These are phyloP conservation scores for Crax fasciolata DNA, from an alignment of 2,797 vertebrate genomes.

Conservation along the genomic window DNA sequence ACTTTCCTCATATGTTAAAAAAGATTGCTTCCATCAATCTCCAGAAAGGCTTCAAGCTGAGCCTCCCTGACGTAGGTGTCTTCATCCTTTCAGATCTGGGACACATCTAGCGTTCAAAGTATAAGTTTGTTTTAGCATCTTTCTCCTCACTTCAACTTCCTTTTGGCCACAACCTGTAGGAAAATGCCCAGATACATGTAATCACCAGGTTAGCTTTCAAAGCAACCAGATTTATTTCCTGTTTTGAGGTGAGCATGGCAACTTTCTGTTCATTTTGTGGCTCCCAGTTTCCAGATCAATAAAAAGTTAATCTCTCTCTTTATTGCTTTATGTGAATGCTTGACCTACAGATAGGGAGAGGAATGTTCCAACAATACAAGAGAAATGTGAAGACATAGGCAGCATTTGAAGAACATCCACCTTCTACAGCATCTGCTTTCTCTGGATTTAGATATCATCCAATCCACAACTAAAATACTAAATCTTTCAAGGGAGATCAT, in stretches of 20 bases:
- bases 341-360: background rate
- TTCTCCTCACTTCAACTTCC: background rate
- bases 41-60: background rate
- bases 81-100: background rate
- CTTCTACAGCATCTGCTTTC: background rate
- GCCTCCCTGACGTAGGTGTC: background rate
- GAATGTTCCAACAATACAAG: fast-evolving
- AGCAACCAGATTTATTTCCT: fast-evolving
- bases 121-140: background rate
- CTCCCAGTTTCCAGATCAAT: background rate
- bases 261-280: background rate
- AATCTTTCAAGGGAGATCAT: background rate
- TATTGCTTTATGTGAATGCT: background rate
- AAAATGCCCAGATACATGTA: background rate
- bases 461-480: background rate
- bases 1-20: background rate
- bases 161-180: background rate
- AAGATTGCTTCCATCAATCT: slow-evolving; percentile 62
- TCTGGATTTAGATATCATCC: background rate
- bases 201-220: background rate
- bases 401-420: background rate
- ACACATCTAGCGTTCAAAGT: background rate
- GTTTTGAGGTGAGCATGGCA: background rate
- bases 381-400: background rate
- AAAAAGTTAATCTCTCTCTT: background rate